Conservation (phyloP, 2,797 vertebrate genomes). For the Enteromius unitaeniatus region DNA sequence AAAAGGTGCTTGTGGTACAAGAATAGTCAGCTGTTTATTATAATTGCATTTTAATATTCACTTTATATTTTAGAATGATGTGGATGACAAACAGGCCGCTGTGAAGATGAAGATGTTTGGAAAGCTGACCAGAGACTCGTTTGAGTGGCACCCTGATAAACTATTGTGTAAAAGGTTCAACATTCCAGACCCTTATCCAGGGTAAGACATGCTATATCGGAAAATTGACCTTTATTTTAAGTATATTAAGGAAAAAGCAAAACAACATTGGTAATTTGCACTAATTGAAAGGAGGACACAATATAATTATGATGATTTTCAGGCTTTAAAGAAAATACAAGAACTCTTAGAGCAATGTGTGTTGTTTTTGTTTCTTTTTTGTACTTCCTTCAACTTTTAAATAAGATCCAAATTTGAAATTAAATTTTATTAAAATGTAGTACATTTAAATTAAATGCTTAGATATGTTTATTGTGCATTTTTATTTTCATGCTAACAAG, state of each 20-base stretch:
- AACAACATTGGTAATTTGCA: not conserved
- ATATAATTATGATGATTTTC: not conserved
- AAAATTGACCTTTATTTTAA: not conserved
- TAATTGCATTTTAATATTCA: conserved; percentile 1
- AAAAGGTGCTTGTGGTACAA: not conserved
- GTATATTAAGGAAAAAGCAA: not conserved
- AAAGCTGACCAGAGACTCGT: conserved; percentile 88
- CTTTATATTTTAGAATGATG: conserved; percentile 76
- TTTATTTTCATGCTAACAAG: not conserved
- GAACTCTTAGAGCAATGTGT: not conserved
- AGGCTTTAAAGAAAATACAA: not conserved
- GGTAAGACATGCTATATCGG: conserved; percentile 72
- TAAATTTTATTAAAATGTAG: not conserved
- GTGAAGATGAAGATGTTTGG: conserved; percentile 98
- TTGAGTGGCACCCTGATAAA: conserved; percentile 94
- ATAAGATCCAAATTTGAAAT: not conserved
- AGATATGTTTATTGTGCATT: not conserved
- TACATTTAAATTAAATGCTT: not conserved
- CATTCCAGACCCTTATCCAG: conserved; percentile 89
- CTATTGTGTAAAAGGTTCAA: conserved; percentile 96
- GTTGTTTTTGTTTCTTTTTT: not conserved
- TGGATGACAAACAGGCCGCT: conserved; percentile 85
- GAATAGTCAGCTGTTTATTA: not conserved
- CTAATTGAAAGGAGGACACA: not conserved
- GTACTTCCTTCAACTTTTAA: not conserved